Evolutionary conservation across 2,113 vertebrate genomes (phyloP).

Genomic region (Pelvicachromis taeniatus): DNA sequence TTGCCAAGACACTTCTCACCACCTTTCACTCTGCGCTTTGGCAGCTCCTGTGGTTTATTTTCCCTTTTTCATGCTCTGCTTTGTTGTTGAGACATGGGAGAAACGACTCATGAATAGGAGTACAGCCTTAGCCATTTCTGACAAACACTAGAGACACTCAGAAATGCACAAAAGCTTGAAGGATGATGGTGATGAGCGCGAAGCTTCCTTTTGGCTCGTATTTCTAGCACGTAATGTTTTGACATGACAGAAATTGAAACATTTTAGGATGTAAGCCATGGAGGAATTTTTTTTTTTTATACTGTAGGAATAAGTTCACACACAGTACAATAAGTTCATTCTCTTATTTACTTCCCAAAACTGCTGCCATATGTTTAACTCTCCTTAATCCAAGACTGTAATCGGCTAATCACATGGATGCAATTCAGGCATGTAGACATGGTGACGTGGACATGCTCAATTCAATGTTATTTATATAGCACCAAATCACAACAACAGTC

Average conservation of each 20-base stretch:
- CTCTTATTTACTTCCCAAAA: neutral
- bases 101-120: constrained; percentile 44
- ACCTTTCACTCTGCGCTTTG: constrained; percentile 37
- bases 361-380: neutral
- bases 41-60: constrained; percentile 47
- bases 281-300: constrained; percentile 15
- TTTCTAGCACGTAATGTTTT: constrained; percentile 40
- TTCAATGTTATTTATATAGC: too few species aligned
- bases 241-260: constrained; percentile 51
- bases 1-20: constrained; percentile 37
- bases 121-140: constrained; percentile 32
- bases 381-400: neutral
- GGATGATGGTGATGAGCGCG: constrained; percentile 50
- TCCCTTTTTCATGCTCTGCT: constrained; percentile 24
- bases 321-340: neutral
- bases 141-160: constrained; percentile 38
- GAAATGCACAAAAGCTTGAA: constrained; percentile 55
- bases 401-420: neutral
- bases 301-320: neutral
- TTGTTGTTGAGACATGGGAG: constrained; percentile 51
- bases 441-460: neutral
- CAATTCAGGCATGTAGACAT: neutral
- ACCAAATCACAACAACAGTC: too few species aligned
- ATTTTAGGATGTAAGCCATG: constrained; percentile 17
- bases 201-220: constrained; percentile 28